phyloP scores from a whole-genome alignment of 2,888 invertebrate genomes.

The Apamea sordens region DNA sequence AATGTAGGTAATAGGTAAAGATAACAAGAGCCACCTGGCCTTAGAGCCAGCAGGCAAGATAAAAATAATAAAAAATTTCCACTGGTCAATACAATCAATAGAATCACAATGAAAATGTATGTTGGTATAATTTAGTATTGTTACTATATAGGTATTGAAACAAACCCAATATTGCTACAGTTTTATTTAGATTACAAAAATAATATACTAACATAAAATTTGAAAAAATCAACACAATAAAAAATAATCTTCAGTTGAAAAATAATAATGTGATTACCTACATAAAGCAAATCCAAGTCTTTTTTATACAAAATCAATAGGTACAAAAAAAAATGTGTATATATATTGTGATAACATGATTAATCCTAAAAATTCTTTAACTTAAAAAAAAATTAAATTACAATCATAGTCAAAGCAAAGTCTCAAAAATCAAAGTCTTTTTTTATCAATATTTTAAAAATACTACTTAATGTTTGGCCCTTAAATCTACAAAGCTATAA shows the following conservation, averaged over 20 bases:
- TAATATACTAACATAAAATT: background rate
- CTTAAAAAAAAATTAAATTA: conserved; percentile 8
- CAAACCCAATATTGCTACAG: background rate
- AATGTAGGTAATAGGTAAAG: background rate
- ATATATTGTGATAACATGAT: background rate
- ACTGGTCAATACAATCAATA: background rate
- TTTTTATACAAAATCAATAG: no score
- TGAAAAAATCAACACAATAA: background rate
- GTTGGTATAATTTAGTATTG: background rate
- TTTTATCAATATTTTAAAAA: background rate
- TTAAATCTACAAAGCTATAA: background rate
- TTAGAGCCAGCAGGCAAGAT: background rate
- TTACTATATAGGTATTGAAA: conserved; percentile 2
- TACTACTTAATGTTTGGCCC: background rate
- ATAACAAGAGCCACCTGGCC: background rate
- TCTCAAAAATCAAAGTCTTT: conserved; percentile 5
- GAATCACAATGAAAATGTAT: background rate
- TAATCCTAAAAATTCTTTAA: conserved; percentile 4
- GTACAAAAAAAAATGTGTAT: no score
- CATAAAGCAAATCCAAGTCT: background rate
- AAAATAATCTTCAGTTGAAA: background rate
- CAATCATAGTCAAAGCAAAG: background rate
- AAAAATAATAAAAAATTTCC: background rate
- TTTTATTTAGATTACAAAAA: conserved; percentile 26
- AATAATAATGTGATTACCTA: background rate